phyloP scores from a whole-genome alignment of 2,888 invertebrate genomes.

The Sphaerophoria rueppellii region DNA sequence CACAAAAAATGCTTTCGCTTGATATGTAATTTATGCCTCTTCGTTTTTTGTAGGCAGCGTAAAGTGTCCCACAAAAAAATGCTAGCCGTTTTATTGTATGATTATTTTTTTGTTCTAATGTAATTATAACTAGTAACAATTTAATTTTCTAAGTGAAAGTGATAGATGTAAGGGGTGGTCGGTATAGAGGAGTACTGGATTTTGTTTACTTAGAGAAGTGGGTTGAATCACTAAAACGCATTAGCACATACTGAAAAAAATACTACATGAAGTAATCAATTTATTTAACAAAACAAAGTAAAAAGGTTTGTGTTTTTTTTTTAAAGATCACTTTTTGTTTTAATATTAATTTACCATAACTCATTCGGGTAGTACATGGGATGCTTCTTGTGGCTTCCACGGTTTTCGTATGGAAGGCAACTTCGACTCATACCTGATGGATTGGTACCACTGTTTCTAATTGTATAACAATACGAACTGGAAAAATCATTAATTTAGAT shows the following conservation, averaged over 20 bases:
- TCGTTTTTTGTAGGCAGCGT: too few species aligned
- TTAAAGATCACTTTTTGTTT: slow-evolving; percentile 16
- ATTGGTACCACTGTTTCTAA: slow-evolving; percentile 73
- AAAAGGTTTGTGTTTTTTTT: slow-evolving; percentile 12
- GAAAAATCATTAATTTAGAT: slow-evolving; percentile 70
- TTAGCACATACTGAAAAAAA: slow-evolving; percentile 27
- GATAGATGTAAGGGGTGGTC: not conserved
- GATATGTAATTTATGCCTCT: too few species aligned
- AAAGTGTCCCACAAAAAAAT: too few species aligned
- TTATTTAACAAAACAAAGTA: slow-evolving; percentile 31
- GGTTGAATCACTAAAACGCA: slow-evolving; percentile 1
- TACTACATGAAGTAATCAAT: slow-evolving; percentile 42
- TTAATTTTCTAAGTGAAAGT: not conserved
- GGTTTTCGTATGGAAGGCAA: slow-evolving; percentile 73
- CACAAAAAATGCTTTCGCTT: too few species aligned
- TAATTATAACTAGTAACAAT: not conserved
- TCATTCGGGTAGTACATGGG: slow-evolving; percentile 73
- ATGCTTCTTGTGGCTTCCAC: slow-evolving; percentile 71
- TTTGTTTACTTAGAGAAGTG: not conserved
- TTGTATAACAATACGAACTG: slow-evolving; percentile 73
- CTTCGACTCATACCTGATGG: slow-evolving; percentile 72
- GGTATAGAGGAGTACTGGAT: not conserved
- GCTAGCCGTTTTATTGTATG: too few species aligned
- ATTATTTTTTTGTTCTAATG: not conserved
- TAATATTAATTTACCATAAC: slow-evolving; percentile 68